Evolutionary conservation across 92 coral and sea anemone species (phyloP).

Genomic region (Pocillopora grandis): DNA sequence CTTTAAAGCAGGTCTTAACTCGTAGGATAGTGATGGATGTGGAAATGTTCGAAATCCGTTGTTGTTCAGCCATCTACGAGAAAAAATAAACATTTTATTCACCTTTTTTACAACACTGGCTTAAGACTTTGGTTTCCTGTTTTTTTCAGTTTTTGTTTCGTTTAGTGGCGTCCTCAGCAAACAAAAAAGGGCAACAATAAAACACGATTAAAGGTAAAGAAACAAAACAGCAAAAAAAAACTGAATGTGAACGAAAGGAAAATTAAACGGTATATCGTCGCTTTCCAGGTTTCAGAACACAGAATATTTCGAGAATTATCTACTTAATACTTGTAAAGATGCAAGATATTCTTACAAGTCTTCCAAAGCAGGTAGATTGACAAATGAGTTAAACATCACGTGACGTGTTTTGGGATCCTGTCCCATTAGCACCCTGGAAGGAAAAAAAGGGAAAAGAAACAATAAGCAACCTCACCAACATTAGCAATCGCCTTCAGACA

Average conservation of each 20-base stretch:
- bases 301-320: neutral
- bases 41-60: slow-evolving; percentile 81
- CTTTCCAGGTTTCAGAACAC: too few species aligned
- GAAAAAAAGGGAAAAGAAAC: neutral
- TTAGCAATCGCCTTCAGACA: neutral
- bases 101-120: neutral
- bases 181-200: too few species aligned
- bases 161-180: too few species aligned
- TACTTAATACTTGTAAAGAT: neutral
- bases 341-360: slow-evolving; percentile 72
- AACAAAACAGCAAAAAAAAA: too few species aligned
- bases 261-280: too few species aligned
- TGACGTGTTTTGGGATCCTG: slow-evolving; percentile 65
- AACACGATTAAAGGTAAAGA: too few species aligned
- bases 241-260: too few species aligned
- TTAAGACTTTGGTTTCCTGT: neutral
- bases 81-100: neutral
- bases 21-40: slow-evolving; percentile 83
- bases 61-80: slow-evolving; percentile 79
- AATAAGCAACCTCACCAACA: neutral
- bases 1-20: slow-evolving; percentile 64
- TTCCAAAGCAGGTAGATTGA: slow-evolving; percentile 71
- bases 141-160: too few species aligned
- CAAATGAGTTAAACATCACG: slow-evolving; percentile 86
- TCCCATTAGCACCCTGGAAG: slow-evolving; percentile 73